phyloP scores from a whole-genome alignment of 2,797 vertebrate genomes.

The Chaetodon trifasciatus region DNA sequence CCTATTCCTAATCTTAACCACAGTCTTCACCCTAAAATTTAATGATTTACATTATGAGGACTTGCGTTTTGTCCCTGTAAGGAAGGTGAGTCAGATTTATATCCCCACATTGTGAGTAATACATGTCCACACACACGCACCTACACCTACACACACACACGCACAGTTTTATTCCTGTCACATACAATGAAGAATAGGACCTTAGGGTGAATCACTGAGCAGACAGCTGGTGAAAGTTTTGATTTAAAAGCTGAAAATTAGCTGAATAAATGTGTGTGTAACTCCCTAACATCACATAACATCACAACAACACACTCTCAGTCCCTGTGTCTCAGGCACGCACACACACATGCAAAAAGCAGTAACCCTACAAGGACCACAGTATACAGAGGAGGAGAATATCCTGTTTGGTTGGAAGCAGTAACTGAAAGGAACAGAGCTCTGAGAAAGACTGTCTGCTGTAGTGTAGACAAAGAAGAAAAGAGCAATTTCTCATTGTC shows the following conservation, averaged over 20 bases:
- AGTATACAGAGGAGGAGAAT: slow-evolving; percentile 49
- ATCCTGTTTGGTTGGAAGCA: slow-evolving; percentile 76
- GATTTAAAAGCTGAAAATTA: slow-evolving; percentile 78
- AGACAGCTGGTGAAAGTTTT: slow-evolving; percentile 77
- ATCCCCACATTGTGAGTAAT: too few species aligned
- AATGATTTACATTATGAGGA: too few species aligned
- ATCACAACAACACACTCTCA: slow-evolving; percentile 14
- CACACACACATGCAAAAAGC: slow-evolving; percentile 8
- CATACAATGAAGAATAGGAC: slow-evolving; percentile 63
- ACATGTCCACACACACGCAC: neutral
- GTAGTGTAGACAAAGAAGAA: slow-evolving; percentile 78
- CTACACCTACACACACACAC: slow-evolving; percentile 3
- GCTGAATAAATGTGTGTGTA: slow-evolving; percentile 66
- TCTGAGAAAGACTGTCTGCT: slow-evolving; percentile 72
- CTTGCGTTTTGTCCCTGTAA: too few species aligned
- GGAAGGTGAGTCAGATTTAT: too few species aligned
- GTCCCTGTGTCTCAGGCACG: neutral
- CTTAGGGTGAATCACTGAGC: slow-evolving; percentile 54
- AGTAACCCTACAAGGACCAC: slow-evolving; percentile 11
- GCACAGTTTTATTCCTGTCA: slow-evolving; percentile 57
- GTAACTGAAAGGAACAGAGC: slow-evolving; percentile 73
- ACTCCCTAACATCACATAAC: slow-evolving; percentile 31
- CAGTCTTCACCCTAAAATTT: too few species aligned
- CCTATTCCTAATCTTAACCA: too few species aligned
- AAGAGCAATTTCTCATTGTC: slow-evolving; percentile 78